Conservation (phyloP, 2,888 invertebrate species). For the Melieria crassipennis region DNA sequence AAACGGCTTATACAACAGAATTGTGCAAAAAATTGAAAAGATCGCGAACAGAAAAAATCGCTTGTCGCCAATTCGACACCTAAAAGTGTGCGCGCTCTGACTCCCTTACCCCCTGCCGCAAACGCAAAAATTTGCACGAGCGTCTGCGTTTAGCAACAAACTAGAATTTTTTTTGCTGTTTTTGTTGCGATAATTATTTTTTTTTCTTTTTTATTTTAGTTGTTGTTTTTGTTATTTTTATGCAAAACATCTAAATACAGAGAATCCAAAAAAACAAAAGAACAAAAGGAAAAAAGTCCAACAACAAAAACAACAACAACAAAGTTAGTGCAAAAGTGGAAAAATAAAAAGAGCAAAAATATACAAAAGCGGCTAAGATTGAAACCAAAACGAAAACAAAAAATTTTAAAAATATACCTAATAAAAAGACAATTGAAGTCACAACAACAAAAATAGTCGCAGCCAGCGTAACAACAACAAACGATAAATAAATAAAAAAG, state of each 20-base stretch:
- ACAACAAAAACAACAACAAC: background rate
- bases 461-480: background rate
- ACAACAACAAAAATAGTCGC: constrained; percentile 22
- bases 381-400: constrained; percentile 8
- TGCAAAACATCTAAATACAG: background rate
- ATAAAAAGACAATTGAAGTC: constrained; percentile 3
- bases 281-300: background rate
- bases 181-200: background rate
- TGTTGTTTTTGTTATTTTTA: constrained; percentile 2
- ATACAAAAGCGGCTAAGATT: constrained; percentile 7
- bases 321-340: background rate
- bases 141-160: constrained; percentile 14
- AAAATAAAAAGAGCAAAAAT: constrained; percentile 13
- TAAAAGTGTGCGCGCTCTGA: no score
- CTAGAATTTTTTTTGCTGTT: background rate
- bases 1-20: no score
- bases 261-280: background rate
- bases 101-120: no score
- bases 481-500: no score
- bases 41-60: no score
- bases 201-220: background rate
- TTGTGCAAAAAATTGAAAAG: no score
- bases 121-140: background rate
- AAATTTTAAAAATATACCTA: background rate
- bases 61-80: no score